Percentiles rank a stretch among this genome's conserved stretches.
These are phyloP conservation scores for Boleophthalmus pectinirostris DNA, from an alignment of 2,113 vertebrate genomes.

Conservation along the genomic window DNA sequence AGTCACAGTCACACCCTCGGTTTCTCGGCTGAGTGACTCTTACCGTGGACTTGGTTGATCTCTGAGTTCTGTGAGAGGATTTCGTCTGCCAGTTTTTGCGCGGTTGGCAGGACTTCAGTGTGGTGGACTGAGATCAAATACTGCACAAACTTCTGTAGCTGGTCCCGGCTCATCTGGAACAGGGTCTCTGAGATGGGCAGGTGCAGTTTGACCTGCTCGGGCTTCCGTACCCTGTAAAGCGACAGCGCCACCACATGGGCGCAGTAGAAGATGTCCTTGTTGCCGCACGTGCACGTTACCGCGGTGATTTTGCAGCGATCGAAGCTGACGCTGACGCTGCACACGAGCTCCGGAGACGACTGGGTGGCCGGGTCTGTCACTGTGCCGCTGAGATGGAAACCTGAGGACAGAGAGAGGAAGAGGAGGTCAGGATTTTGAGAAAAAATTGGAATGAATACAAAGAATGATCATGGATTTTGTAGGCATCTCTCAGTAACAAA, in stretches of 20 bases:
- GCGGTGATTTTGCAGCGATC: conserved; percentile 99
- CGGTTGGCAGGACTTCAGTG: conserved; percentile 97
- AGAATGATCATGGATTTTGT: not conserved
- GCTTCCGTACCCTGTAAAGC: conserved; percentile 96
- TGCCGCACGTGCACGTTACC: conserved; percentile 97
- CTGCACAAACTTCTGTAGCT: conserved; percentile 98
- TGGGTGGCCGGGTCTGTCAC: conserved; percentile 94
- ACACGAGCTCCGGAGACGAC: conserved; percentile 92
- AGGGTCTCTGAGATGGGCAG: conserved; percentile 99
- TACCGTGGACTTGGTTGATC: conserved; percentile 99
- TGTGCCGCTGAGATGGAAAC: conserved; percentile 97
- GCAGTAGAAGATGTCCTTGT: conserved; percentile 99
- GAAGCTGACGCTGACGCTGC: conserved; percentile 98
- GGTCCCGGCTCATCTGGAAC: conserved; percentile 99
- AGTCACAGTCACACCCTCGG: no score
- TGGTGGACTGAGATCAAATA: conserved; percentile 99
- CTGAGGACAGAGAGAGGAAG: conserved; percentile 59
- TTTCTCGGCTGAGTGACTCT: conserved; percentile 52
- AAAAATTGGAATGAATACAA: not conserved
- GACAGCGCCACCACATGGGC: conserved; percentile 97
- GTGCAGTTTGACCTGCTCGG: conserved; percentile 98
- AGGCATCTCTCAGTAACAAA: no score
- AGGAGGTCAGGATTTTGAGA: not conserved
- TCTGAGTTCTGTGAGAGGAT: conserved; percentile 98
- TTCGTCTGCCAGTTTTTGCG: conserved; percentile 97